Base-by-base conservation (phyloP, 2,113 vertebrate species). In the Lepisosteus osseus region DNA sequence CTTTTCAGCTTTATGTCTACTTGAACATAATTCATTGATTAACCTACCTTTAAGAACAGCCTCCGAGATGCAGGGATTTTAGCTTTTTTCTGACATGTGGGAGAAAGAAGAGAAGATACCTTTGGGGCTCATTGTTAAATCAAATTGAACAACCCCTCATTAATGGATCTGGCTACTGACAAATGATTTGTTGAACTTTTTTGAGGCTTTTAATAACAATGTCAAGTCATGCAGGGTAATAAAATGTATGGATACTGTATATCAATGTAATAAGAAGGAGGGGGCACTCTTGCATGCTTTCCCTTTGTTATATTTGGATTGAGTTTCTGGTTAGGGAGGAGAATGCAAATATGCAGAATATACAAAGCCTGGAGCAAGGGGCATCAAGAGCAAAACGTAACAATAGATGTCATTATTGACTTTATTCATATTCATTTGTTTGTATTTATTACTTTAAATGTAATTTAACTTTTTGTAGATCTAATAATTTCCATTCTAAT, bases 21-120 rank as follows among this genome's bases (percentile, higher is more conserved):
- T 29, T 29, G 29, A 29, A 29, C 29, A 29, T 29, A 29, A 29
- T 29, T 29, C 17, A 40, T 42, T 6, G 69, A 6, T 67, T 29
- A 59, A 75, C 78, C 57, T 68, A 90, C 89, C 78, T 89, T 91
- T 71, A 92, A 76, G 3, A 47, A 79, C 61, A 90, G 82, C 14
- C 85, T 76, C 51, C 85, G 86, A 67, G 90, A 89, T 43, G 85
- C 86, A 56, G 88, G 82, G 79, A 85, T 86, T 70, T 91, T 89
- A 41, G 79, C 7, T 67, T 89, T 90, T 80, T 69, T 92, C 89
- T 92, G 74, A 7, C 69, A 75, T 74, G 64, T 72, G 43, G 65
- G n/a, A 5, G 15, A 6, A 13, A 64, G 4, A 43, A 8, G 44
- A 7, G 3, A 6, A 42, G 42, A 44, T 55, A 57, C 3, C 55